Percentiles rank a stretch among this genome's conserved stretches.
These are phyloP conservation scores for Calameuta filiformis DNA, from an alignment of 2,888 invertebrate genomes.

Conservation along the genomic window DNA sequence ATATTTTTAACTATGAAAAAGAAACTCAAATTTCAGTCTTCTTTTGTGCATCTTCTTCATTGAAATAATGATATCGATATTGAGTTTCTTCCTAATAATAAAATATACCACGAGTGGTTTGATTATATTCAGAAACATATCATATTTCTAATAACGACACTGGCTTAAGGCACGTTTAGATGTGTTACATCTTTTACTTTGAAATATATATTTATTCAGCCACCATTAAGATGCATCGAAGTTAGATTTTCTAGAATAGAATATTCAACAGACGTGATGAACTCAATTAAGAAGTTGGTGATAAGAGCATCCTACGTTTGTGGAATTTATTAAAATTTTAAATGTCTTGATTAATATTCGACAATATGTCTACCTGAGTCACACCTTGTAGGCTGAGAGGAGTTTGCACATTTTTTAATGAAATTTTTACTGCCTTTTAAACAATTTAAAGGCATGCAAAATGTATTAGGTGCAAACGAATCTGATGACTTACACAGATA, in stretches of 20 bases:
- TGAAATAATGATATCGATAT: too few relatives aligned
- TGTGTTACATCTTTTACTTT: background rate
- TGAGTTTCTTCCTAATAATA: too few relatives aligned
- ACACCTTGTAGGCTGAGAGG: background rate
- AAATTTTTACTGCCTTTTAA: background rate
- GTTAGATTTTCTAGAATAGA: background rate
- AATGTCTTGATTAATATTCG: background rate
- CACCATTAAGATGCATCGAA: background rate
- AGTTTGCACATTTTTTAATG: background rate
- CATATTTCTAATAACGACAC: background rate
- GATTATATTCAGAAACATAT: background rate
- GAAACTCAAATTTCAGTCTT: too few relatives aligned
- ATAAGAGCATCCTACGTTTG: background rate
- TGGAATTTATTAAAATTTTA: background rate
- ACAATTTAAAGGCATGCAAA: too few relatives aligned
- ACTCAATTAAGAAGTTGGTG: background rate
- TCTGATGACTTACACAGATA: too few relatives aligned
- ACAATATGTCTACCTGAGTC: background rate
- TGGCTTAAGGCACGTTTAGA: background rate
- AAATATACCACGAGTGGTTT: too few relatives aligned
- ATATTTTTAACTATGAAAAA: too few relatives aligned
- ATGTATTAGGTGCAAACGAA: too few relatives aligned
- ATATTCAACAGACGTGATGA: background rate
- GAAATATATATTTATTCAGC: background rate
- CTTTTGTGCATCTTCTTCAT: too few relatives aligned